Evolutionary conservation across 35 echinoderm and acorn worm species (phyloP), one percentile per base, ranked within the genome.

Genomic region (Apostichopus parvimensis): DNA sequence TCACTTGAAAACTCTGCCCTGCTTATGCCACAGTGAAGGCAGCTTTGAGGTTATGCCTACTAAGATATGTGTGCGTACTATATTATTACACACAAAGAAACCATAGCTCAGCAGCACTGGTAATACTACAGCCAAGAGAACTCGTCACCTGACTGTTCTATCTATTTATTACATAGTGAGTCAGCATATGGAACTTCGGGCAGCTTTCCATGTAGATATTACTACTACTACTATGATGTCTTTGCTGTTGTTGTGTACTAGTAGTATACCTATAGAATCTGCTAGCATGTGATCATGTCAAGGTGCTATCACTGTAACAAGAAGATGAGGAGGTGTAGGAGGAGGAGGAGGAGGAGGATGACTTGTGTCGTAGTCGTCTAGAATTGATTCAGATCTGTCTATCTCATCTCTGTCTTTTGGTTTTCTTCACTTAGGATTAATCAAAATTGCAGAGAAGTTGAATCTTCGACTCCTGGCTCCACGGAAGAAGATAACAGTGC

Each of bases 401-500:
- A 15, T 21, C 71, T 75, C n/a, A 75, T 7, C 71, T 14, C 71
- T 7, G 14, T 18, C 71, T 18, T 52, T n/a, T 54, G 5, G 2
- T 93, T 9, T 78, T 54, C 23, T 83, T 78, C 59, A 61, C 57
- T 90, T 83, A 98, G 96, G 96, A 20, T 78, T 99, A n/a, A 92
- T 94, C 53, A 88, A 81, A 13, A 96, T 99, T 57, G 95, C 95
- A 23, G 91, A 93, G 54, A 96, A 95, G 82, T 93, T 96, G 24
- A 92, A 91, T 23, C 91, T 99, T 1, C 91, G 91, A n/a, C 93
- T 99, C 7, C 85, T 99, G 8, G 94, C 93, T 22, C 97, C 97
- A 28, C 90, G 95, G 53, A 99, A 99, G 83, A 99, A 96, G 93
- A 99, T 99, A 79, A 94, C 90, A 45, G 95, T 99, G 9, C 93